Evolutionary conservation across 2,888 invertebrate genomes (phyloP).

Genomic region (Hymenopus coronatus): DNA sequence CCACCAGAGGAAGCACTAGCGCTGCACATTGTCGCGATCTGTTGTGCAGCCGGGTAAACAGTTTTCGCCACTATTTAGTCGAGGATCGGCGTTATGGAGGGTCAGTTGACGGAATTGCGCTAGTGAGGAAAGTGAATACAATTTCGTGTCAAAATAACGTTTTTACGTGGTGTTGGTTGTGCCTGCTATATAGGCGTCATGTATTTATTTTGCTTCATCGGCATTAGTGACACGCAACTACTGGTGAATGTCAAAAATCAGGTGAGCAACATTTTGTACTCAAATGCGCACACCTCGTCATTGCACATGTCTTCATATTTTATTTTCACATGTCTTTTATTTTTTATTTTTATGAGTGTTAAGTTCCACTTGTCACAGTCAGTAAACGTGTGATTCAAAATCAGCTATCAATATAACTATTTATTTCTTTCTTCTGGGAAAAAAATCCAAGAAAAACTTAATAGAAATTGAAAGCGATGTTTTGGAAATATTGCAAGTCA

Average conservation of each 20-base stretch:
- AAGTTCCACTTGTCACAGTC: too few relatives aligned
- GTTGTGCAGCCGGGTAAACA: background rate
- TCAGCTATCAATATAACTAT: too few relatives aligned
- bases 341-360: too few relatives aligned
- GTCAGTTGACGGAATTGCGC: background rate
- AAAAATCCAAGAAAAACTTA: too few relatives aligned
- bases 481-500: too few relatives aligned
- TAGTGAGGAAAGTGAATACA: background rate
- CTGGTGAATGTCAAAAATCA: slow-evolving; percentile 75
- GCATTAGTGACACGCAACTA: slow-evolving; percentile 54
- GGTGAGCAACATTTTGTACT: slow-evolving; percentile 48
- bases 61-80: background rate
- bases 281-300: too few relatives aligned
- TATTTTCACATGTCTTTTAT: too few relatives aligned
- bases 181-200: slow-evolving; percentile 23
- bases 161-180: slow-evolving; percentile 15
- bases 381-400: too few relatives aligned
- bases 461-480: too few relatives aligned
- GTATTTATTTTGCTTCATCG: slow-evolving; percentile 28
- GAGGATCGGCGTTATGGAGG: background rate
- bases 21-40: background rate
- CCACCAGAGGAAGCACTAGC: background rate
- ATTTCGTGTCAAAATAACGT: slow-evolving; percentile 2
- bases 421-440: too few relatives aligned
- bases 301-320: too few relatives aligned